Evolutionary conservation across 2,113 vertebrate genomes (phyloP).

Genomic region (Ammospiza caudacuta): DNA sequence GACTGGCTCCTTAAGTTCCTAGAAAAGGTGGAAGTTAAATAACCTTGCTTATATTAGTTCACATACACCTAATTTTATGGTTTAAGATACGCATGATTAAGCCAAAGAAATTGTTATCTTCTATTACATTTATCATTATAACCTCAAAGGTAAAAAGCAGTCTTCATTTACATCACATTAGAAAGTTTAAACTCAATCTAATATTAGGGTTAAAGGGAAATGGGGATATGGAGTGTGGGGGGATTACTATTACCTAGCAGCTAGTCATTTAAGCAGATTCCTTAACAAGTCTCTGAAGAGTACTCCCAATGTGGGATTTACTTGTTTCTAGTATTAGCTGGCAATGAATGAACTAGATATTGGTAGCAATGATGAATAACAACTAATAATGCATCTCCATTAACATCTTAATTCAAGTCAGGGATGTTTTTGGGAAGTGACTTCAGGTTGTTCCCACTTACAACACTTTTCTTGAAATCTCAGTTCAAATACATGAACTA

Average conservation of each 20-base stretch:
- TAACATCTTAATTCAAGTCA: not conserved
- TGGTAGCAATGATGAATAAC: not conserved
- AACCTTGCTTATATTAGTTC: not conserved
- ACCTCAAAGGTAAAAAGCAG: not conserved
- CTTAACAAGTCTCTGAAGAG: not conserved
- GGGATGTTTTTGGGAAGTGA: not conserved
- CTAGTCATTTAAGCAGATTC: not conserved
- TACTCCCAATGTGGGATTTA: not conserved
- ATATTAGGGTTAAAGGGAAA: not conserved
- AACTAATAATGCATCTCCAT: not conserved
- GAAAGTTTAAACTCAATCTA: not conserved
- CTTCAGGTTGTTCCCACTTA: not conserved
- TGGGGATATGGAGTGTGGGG: not conserved
- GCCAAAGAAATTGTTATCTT: slow-evolving; percentile 9
- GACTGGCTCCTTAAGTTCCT: not conserved
- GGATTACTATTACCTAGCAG: not conserved
- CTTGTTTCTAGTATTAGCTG: not conserved
- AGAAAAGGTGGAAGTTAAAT: not conserved
- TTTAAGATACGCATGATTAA: not conserved
- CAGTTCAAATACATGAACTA: not conserved
- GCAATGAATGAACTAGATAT: not conserved
- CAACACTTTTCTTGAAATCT: not conserved
- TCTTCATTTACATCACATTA: not conserved
- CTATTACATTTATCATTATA: slow-evolving; percentile 30
- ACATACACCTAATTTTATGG: not conserved